A percentile compares a stretch with the other conserved stretches of the same genome.
These are phyloP conservation scores for Atherinomorus stipes DNA, from an alignment of 2,113 vertebrate genomes.

Conservation along the genomic window DNA sequence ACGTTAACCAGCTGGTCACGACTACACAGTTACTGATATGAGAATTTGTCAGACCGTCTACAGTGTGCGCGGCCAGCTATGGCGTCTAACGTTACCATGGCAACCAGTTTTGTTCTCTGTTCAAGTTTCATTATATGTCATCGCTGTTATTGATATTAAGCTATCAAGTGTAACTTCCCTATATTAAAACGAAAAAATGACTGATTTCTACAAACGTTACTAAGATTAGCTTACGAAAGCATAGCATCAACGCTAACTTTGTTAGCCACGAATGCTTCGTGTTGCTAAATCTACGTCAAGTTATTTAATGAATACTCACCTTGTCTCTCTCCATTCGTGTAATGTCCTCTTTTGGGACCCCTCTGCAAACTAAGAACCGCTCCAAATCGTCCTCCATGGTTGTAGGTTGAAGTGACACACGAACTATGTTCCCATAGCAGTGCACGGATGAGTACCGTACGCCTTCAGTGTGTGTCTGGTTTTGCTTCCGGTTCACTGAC, in stretches of 20 bases:
- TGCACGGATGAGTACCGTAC: too few species aligned
- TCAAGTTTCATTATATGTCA: neutral
- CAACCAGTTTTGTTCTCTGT: neutral
- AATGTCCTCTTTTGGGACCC: too few species aligned
- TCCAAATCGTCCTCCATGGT: too few species aligned
- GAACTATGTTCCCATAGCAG: too few species aligned
- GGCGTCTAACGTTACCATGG: constrained; percentile 1
- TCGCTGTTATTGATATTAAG: neutral
- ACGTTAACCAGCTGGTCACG: too few species aligned
- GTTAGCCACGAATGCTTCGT: neutral
- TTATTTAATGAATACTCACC: neutral
- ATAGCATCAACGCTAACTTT: neutral
- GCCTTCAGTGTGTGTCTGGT: too few species aligned
- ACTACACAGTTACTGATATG: too few species aligned
- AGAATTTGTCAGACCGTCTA: neutral
- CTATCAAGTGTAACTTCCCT: neutral
- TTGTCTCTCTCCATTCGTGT: too few species aligned
- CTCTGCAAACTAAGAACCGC: too few species aligned
- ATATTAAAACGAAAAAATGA: neutral
- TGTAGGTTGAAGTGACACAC: too few species aligned
- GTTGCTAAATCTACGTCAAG: neutral
- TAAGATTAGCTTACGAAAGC: neutral
- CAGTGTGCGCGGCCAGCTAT: neutral
- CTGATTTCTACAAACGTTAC: neutral
- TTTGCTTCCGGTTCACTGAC: too few species aligned